These are phyloP conservation scores for Actias luna DNA, from an alignment of 2,888 invertebrate species.

Conservation along the genomic window DNA sequence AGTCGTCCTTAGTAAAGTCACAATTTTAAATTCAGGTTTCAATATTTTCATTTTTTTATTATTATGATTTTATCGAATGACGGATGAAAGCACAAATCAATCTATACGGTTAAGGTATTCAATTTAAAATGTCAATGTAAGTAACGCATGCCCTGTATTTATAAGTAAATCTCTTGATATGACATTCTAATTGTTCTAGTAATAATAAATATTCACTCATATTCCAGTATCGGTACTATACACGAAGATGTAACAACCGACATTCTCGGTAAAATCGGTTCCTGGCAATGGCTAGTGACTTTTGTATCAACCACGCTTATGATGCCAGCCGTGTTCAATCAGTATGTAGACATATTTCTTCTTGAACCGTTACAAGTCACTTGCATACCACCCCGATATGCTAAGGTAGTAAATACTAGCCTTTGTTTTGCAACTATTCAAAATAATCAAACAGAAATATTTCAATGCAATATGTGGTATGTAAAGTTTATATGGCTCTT, in stretches of 20 bases:
- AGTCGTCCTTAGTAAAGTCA: background rate
- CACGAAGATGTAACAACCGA: slow-evolving; percentile 74
- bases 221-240: slow-evolving; percentile 67
- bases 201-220: background rate
- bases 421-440: slow-evolving; percentile 46
- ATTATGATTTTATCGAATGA: background rate
- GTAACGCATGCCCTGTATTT: slow-evolving; percentile 24
- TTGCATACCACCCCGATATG: slow-evolving; percentile 46
- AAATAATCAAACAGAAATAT: slow-evolving; percentile 44
- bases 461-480: slow-evolving; percentile 58
- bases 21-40: too few species aligned
- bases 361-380: slow-evolving; percentile 45
- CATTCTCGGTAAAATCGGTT: slow-evolving; percentile 63
- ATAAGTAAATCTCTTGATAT: background rate
- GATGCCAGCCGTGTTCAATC: slow-evolving; percentile 56
- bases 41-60: background rate
- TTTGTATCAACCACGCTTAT: slow-evolving; percentile 51
- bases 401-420: slow-evolving; percentile 44
- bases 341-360: slow-evolving; percentile 63
- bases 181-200: background rate
- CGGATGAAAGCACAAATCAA: background rate
- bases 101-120: slow-evolving; percentile 12
- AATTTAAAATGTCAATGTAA: slow-evolving; percentile 38
- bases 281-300: slow-evolving; percentile 72
- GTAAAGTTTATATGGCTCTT: slow-evolving; percentile 60